These are phyloP conservation scores for Piprites chloris DNA, from an alignment of 2,113 vertebrate species.

Conservation along the genomic window DNA sequence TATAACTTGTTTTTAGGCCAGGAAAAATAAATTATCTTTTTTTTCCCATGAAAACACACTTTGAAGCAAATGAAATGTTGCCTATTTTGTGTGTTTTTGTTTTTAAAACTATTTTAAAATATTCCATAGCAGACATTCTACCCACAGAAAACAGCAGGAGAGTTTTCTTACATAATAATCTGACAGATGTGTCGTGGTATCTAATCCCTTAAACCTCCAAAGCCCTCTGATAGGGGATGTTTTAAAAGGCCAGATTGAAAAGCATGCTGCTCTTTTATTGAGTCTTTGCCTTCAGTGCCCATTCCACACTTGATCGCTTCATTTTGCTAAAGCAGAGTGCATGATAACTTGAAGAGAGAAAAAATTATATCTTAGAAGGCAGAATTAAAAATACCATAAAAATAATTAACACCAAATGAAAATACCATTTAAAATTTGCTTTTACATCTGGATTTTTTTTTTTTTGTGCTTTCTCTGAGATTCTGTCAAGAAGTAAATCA, in stretches of 20 bases:
- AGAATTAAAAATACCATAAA: conserved; percentile 39
- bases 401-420: neutral
- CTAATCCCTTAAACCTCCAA: conserved; percentile 83
- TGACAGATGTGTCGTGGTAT: conserved; percentile 82
- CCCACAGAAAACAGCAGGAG: conserved; percentile 71
- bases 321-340: conserved; percentile 46
- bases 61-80: conserved; percentile 6
- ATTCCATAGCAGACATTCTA: conserved; percentile 56
- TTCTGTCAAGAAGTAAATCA: conserved; percentile 44
- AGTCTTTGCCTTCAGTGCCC: conserved; percentile 69
- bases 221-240: conserved; percentile 78
- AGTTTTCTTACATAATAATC: conserved; percentile 79
- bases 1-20: conserved; percentile 13
- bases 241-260: conserved; percentile 80
- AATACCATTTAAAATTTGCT: neutral
- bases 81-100: neutral
- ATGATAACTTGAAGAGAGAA: conserved; percentile 53
- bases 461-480: neutral
- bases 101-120: conserved; percentile 34
- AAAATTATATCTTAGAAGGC: neutral
- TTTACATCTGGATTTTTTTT: neutral
- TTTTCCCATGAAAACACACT: neutral
- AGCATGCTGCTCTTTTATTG: conserved; percentile 80
- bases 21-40: neutral
- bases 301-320: conserved; percentile 57